These are phyloP conservation scores for Dendrocincla fuliginosa DNA, from an alignment of 2,797 vertebrate species.

Conservation along the genomic window DNA sequence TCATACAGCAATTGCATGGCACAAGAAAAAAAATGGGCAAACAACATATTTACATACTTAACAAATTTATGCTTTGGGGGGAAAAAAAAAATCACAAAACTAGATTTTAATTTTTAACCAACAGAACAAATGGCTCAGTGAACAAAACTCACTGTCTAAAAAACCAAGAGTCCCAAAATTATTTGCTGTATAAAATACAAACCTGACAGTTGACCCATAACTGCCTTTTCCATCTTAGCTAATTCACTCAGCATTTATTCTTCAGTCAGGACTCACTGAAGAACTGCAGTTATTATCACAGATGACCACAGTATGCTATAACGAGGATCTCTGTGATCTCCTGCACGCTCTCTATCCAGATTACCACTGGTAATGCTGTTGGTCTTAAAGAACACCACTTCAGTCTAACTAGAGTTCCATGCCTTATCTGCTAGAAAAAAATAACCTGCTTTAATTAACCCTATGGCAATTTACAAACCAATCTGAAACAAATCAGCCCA, in stretches of 20 bases:
- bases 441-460: not conserved
- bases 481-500: not conserved
- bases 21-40: not conserved
- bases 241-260: not conserved
- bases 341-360: not conserved
- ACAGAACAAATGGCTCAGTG: not conserved
- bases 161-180: not conserved
- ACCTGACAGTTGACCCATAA: not conserved
- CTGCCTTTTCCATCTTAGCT: not conserved
- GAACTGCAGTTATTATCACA: not conserved
- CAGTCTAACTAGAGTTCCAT: not conserved
- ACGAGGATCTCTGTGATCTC: not conserved
- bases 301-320: not conserved
- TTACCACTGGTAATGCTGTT: not conserved
- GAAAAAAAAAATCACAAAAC: not conserved
- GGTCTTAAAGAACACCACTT: not conserved
- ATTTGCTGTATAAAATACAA: not conserved
- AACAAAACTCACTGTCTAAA: not conserved
- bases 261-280: not conserved
- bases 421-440: not conserved
- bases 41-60: not conserved
- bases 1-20: not conserved
- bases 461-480: not conserved
- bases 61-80: not conserved
- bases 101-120: not conserved